A percentile compares a stretch with the other conserved stretches of the same genome.
Evolutionary conservation across 2,113 vertebrate genomes (phyloP).

Genomic region (Octodon degus): DNA sequence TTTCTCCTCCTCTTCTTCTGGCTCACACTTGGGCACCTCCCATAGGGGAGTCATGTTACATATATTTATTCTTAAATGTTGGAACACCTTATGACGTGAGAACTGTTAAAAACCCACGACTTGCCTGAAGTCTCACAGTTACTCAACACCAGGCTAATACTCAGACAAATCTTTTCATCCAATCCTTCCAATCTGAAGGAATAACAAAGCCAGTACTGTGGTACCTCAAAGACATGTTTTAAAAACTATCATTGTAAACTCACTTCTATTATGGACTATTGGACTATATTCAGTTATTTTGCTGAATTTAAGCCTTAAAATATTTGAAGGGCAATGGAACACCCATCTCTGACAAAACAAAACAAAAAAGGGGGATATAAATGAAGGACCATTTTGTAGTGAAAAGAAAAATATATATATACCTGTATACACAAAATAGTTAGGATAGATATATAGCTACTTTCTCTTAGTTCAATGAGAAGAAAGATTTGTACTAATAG

Average conservation of each 20-base stretch:
- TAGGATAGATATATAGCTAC: too few relatives aligned
- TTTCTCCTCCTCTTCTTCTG: background rate
- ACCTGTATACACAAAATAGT: too few relatives aligned
- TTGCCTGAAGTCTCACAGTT: conserved; percentile 23
- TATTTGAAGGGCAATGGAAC: too few relatives aligned
- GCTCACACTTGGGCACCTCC: background rate
- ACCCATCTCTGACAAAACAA: too few relatives aligned
- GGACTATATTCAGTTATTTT: too few relatives aligned
- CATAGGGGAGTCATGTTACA: background rate
- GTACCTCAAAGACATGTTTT: conserved; percentile 48
- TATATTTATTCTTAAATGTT: conserved; percentile 35
- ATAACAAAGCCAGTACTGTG: conserved; percentile 55
- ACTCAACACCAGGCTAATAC: background rate
- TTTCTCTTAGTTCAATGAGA: too few relatives aligned
- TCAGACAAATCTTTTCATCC: background rate
- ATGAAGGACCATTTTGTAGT: too few relatives aligned
- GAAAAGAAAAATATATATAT: too few relatives aligned
- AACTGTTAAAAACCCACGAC: background rate
- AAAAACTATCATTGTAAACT: conserved; percentile 2
- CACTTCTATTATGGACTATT: too few relatives aligned
- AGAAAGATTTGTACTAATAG: too few relatives aligned
- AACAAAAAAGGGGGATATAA: too few relatives aligned
- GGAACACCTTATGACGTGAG: background rate
- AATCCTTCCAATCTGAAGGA: conserved; percentile 49
- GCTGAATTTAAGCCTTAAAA: too few relatives aligned